Percentiles rank a stretch among this genome's conserved stretches.
These are phyloP conservation scores for Atta cephalotes DNA, from an alignment of 1,140 invertebrate genomes.

Conservation along the genomic window DNA sequence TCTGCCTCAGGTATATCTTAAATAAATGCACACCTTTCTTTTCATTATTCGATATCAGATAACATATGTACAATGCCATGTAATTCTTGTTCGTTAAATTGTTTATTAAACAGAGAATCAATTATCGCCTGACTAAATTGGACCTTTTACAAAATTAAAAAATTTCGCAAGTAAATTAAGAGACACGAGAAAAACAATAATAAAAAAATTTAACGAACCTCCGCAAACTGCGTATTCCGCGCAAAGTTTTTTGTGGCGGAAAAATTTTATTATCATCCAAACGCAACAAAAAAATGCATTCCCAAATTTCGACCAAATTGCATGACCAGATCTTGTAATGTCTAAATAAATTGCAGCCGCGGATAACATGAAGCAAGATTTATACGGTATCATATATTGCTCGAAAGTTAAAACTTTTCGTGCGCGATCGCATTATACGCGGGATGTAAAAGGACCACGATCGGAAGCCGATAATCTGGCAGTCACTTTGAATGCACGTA, in stretches of 20 bases:
- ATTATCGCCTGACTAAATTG: conserved; percentile 10
- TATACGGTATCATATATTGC: conserved; percentile 7
- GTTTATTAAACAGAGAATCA: neutral
- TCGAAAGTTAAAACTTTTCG: conserved; percentile 14
- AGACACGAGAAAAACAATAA: neutral
- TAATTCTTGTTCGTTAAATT: neutral
- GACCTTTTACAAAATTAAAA: neutral
- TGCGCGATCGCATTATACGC: conserved; percentile 21
- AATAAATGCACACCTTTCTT: conserved; percentile 1
- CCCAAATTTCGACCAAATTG: conserved; percentile 25
- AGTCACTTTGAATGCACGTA: conserved; percentile 48
- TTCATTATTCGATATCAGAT: neutral
- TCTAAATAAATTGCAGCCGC: conserved; percentile 23
- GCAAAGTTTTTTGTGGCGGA: conserved; percentile 13
- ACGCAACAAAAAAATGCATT: neutral
- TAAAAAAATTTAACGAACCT: neutral
- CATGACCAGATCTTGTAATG: neutral
- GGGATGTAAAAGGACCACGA: conserved; percentile 30
- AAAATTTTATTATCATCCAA: conserved; percentile 43
- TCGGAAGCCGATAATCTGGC: conserved; percentile 56
- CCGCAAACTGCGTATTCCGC: too few species aligned
- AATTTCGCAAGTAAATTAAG: neutral
- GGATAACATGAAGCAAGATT: neutral
- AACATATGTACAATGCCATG: neutral
- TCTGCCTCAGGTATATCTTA: conserved; percentile 5